phyloP scores from a whole-genome alignment of 2,797 vertebrate species.

The Urosaurus nigricauda region DNA sequence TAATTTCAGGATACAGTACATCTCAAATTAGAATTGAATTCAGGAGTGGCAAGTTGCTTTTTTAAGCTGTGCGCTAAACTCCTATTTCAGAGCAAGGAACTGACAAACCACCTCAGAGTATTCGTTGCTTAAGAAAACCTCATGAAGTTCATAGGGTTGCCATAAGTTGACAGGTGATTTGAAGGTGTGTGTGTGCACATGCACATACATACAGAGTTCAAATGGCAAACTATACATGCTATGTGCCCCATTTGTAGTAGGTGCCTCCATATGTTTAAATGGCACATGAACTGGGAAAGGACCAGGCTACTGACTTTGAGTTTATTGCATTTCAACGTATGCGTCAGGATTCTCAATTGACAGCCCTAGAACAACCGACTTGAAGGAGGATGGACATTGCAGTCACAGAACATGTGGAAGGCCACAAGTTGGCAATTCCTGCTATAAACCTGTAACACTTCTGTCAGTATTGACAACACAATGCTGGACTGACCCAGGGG shows the following conservation, averaged over 20 bases:
- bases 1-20: too few relatives aligned
- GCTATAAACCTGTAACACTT: not conserved
- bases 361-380: not conserved
- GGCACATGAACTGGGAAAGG: not conserved
- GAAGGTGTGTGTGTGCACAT: too few relatives aligned
- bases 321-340: not conserved
- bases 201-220: not conserved
- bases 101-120: too few relatives aligned
- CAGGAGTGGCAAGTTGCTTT: too few relatives aligned
- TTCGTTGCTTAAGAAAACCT: too few relatives aligned
- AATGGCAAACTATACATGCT: not conserved
- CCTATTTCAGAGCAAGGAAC: too few relatives aligned
- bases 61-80: too few relatives aligned
- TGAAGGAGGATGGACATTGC: not conserved
- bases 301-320: not conserved
- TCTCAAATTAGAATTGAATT: too few relatives aligned
- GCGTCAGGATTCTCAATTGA: not conserved
- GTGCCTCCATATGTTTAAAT: not conserved
- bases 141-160: too few relatives aligned
- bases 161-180: too few relatives aligned
- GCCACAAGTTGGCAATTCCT: not conserved
- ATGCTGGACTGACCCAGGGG: not conserved
- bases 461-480: not conserved
- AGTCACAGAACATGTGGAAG: not conserved
- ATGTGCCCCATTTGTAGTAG: not conserved